Evolutionary conservation across 2,888 invertebrate species (phyloP).

Genomic region (Synanthedon tipuliformis): DNA sequence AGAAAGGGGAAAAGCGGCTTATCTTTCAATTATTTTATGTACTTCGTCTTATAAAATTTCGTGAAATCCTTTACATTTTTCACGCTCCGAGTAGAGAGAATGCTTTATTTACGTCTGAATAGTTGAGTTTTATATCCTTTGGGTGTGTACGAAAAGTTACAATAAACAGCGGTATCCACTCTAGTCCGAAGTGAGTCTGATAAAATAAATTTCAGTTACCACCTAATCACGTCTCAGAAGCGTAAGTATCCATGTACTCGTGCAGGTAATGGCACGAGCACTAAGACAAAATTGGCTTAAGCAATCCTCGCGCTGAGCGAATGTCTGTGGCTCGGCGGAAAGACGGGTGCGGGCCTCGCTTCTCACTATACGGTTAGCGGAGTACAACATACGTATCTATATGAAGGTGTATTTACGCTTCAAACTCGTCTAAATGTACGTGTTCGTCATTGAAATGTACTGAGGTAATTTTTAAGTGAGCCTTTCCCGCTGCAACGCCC

Average conservation of each 20-base stretch:
- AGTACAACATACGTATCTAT: slow-evolving; percentile 5
- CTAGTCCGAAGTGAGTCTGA: slow-evolving; percentile 22
- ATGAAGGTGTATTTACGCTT: slow-evolving; percentile 38
- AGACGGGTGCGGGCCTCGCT: slow-evolving; percentile 14
- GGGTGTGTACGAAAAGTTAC: slow-evolving; percentile 30
- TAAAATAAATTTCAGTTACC: slow-evolving; percentile 57
- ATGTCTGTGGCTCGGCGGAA: slow-evolving; percentile 21
- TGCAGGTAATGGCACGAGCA: slow-evolving; percentile 46
- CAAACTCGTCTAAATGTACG: slow-evolving; percentile 34
- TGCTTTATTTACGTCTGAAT: too few relatives aligned
- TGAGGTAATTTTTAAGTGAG: slow-evolving; percentile 62
- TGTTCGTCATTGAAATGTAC: slow-evolving; percentile 64
- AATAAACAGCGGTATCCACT: slow-evolving; percentile 36
- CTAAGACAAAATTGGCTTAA: slow-evolving; percentile 58
- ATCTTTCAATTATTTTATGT: slow-evolving; percentile 17
- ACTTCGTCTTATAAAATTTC: slow-evolving; percentile 6
- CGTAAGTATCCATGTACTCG: slow-evolving; percentile 37
- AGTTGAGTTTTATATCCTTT: not conserved
- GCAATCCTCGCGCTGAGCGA: slow-evolving; percentile 37
- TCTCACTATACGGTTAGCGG: slow-evolving; percentile 32
- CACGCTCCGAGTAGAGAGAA: not conserved
- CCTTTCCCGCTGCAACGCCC: slow-evolving; percentile 58
- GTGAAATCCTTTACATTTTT: not conserved
- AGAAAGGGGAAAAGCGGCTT: slow-evolving; percentile 28
- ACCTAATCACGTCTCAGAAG: slow-evolving; percentile 50